Base-by-base conservation (phyloP, 2,888 invertebrate species). In the Catocala nupta region DNA sequence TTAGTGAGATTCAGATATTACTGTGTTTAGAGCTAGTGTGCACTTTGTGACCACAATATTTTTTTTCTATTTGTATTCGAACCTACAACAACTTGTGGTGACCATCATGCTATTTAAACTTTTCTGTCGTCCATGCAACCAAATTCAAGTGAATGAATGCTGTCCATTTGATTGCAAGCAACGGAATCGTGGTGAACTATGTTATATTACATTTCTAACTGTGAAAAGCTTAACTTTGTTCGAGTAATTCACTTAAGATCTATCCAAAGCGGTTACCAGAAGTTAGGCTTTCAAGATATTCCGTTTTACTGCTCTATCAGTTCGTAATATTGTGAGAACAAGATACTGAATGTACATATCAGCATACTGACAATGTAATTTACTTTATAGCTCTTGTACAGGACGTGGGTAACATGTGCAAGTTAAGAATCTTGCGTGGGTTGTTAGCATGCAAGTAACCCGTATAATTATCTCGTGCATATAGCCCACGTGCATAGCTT, bases 151-250 rank as follows among this genome's bases (percentile, higher is more conserved):
- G 7, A 34, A 34, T 34, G 7, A 34, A 34, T 11, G 5, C 8
- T 34, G 5, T 34, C 1, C n/a, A n/a, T 4, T n/a, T n/a, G 10
- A 10, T 13, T 52, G 13, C 12, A 6, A 42, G 43, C 33, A 9
- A 54, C 51, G 33, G 52, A 61, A 45, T 61, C 39, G 12, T 5
- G 44, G 10, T 48, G 6, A 55, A 51, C 47, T 52, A 36, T 43
- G 11, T 44, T 49, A 66, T 61, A 71, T 63, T 54, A 25, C 55
- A 50, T 54, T 71, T 75, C 68, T 57, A 53, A 63, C 63, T 52
- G 53, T 11, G 65, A 61, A 59, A 59, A 77, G 65, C 55, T 66
- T 77, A 75, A 75, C 69, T 71, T 75, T 64, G 63, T 55, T 65
- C 55, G 50, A 47, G 10, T 74, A 77, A 77, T 63, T 70, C 54